Base-by-base conservation (phyloP, 1,140 invertebrate species). In the Brachionus paranguensis region DNA sequence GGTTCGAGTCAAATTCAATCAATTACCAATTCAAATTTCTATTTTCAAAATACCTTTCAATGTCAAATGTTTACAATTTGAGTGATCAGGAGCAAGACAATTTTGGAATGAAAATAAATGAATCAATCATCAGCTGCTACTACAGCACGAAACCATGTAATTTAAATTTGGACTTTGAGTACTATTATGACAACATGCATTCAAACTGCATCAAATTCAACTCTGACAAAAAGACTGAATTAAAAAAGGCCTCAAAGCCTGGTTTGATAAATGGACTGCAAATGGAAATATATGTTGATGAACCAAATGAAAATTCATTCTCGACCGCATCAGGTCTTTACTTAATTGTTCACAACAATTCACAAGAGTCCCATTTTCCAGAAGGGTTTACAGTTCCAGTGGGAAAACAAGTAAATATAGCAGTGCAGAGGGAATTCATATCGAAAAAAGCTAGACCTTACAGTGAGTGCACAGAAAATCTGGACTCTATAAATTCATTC, bases 281-380 rank as follows among this genome's bases (percentile, higher is more conserved):
- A 20, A 10, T 81, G 7, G 53, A 81, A 60, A 10, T 81, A 45
- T 81, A 55, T 45, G 43, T 81, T 0, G 41, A 27, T 45, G 41
- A 81, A 27, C 33, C 53, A 0, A 60, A 24, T 41, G 37, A 45
- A 24, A 17, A 43, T 41, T 60, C 53, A 27, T 47, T 81, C 6
- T 12, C 53, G 6, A 41, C 53, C 8, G 37, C 37, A 11, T 43
- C 29, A 12, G 78, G 78, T 24, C 50, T 64, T 43, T 45, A 47
- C 43, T 8, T 81, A n/a, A 45, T 43, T n/a, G 29, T 81, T 20
- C 78, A 81, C 47, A 81, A 81, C 45, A 81, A 43, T 41, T 45
- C 78, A 11, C 8, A n/a, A 14, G 17, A 64, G 10, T 11, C 41
- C 0, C 24, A 24, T 12, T 81, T 43, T 68, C 37, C 53, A 2